These are phyloP conservation scores for Caenorhabditis virilis DNA, from an alignment of 2,888 invertebrate species.

Conservation along the genomic window DNA sequence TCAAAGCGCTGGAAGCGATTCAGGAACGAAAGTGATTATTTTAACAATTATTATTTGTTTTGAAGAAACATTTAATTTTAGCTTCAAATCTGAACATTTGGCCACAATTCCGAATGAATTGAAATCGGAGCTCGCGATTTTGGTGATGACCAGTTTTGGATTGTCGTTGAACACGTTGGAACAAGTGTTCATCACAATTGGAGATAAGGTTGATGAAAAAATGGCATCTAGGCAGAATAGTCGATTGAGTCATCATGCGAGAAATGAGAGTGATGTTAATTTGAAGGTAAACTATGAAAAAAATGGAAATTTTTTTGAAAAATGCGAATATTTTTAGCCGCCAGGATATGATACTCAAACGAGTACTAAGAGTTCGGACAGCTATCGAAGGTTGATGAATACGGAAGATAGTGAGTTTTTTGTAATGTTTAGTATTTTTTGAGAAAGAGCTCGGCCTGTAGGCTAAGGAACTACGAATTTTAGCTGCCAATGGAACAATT, in stretches of 20 bases:
- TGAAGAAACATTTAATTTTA: conserved; percentile 12
- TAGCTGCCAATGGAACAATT: no score
- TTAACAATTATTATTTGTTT: background rate
- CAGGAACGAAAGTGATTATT: conserved; percentile 18
- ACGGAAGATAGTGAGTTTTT: conserved; percentile 22
- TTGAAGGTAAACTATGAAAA: conserved; percentile 4
- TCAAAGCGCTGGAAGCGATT: conserved; percentile 26
- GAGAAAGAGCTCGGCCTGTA: no score
- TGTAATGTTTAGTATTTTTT: background rate
- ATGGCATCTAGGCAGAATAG: conserved; percentile 28
- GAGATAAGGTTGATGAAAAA: conserved; percentile 28
- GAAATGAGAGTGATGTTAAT: conserved; percentile 7
- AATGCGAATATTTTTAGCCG: conserved; percentile 4
- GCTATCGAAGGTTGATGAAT: conserved; percentile 31
- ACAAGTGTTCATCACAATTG: conserved; percentile 45
- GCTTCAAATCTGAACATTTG: conserved; percentile 12
- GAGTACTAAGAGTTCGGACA: conserved; percentile 33
- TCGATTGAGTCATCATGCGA: conserved; percentile 11
- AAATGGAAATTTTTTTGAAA: background rate
- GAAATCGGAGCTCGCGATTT: conserved; percentile 13
- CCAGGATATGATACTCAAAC: conserved; percentile 30
- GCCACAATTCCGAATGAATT: conserved; percentile 12
- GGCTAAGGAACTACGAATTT: no score
- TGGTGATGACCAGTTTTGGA: conserved; percentile 47
- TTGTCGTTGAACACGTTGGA: conserved; percentile 60